Percentiles rank a stretch among this genome's conserved stretches.
Evolutionary conservation across 2,797 vertebrate genomes (phyloP).

Genomic region (Eremophila alpestris): DNA sequence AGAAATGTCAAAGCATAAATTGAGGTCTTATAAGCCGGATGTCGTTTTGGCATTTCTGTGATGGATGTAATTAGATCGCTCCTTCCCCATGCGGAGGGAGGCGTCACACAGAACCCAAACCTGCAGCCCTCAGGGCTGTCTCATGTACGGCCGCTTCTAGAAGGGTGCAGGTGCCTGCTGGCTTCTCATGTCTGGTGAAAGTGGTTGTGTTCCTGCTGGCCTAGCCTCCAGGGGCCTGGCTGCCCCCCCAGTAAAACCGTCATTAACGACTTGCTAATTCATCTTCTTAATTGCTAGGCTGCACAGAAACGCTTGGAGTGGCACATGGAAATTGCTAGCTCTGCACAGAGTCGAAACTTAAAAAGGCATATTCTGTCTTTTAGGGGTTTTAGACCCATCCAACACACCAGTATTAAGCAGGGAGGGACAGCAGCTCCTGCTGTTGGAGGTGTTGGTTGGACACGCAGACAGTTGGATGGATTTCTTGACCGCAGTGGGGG

Average conservation of each 20-base stretch:
- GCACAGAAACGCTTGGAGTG: background rate
- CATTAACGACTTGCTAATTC: background rate
- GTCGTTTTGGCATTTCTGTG: background rate
- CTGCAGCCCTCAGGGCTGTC: background rate
- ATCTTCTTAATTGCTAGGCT: background rate
- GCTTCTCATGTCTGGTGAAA: background rate
- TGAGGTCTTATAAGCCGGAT: background rate
- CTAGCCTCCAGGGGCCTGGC: background rate
- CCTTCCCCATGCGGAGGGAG: background rate
- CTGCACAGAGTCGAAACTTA: background rate
- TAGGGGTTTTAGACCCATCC: background rate
- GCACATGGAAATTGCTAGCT: background rate
- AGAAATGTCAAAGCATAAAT: conserved; percentile 8
- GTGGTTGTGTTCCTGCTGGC: background rate
- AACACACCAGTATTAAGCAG: rapidly evolving
- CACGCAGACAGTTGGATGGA: background rate
- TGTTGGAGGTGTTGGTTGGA: background rate
- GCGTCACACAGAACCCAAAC: background rate
- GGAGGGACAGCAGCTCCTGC: rapidly evolving
- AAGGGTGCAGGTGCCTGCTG: background rate
- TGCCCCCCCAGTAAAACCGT: background rate
- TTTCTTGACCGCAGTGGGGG: background rate
- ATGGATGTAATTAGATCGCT: background rate
- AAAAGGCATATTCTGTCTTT: background rate
- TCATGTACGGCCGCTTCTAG: background rate